Conservation (phyloP, 2,797 vertebrate species). For the Gastrophryne carolinensis region DNA sequence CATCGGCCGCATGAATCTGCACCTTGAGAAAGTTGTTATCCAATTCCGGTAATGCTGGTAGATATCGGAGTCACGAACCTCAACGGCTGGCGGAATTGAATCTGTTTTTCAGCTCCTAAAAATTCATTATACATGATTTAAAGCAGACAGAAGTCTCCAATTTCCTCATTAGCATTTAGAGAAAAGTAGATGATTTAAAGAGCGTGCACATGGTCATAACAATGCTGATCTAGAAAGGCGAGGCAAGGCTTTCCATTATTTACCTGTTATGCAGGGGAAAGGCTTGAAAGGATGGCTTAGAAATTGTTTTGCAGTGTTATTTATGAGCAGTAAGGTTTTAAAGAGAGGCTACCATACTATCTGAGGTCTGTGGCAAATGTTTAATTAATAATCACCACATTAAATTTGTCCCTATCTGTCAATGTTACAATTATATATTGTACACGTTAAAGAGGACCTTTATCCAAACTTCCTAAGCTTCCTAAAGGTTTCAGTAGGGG, state of each 20-base stretch:
- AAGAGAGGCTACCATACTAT: not conserved
- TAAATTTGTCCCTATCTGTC: too few relatives aligned
- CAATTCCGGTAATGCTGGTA: not conserved
- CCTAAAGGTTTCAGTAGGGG: too few relatives aligned
- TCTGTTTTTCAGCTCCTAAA: constrained; percentile 53
- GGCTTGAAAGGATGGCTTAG: not conserved
- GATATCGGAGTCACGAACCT: constrained; percentile 6
- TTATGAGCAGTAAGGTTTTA: not conserved
- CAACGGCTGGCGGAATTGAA: constrained; percentile 6
- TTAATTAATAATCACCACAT: too few relatives aligned
- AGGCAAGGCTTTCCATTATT: constrained; percentile 7
- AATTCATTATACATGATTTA: constrained; percentile 57
- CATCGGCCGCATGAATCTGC: not conserved
- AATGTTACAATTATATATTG: too few relatives aligned
- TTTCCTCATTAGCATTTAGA: constrained; percentile 59
- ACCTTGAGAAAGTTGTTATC: constrained; percentile 10
- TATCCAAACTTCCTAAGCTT: too few relatives aligned
- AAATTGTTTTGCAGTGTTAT: not conserved
- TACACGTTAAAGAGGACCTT: too few relatives aligned
- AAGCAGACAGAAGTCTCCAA: constrained; percentile 54
- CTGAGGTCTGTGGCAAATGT: too few relatives aligned
- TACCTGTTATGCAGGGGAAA: not conserved
- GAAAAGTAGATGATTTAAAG: constrained; percentile 60
- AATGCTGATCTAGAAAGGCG: constrained; percentile 33
- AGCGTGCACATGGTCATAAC: constrained; percentile 55